Evolutionary conservation across 2,888 invertebrate species (phyloP).

Genomic region (Allophyes oxyacanthae): DNA sequence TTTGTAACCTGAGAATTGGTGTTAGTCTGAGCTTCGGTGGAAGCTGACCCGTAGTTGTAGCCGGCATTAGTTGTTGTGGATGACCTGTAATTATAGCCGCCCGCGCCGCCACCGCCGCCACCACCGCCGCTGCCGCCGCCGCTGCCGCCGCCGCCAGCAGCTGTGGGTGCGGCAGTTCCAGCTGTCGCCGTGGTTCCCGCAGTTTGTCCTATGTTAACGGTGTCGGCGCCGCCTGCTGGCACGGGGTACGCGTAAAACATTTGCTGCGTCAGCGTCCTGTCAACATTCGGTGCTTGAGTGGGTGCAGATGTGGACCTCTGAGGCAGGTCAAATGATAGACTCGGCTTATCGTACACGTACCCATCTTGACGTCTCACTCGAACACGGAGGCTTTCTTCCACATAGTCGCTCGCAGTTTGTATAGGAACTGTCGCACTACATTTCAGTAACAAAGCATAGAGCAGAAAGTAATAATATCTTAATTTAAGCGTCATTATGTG

Average conservation of each 20-base stretch:
- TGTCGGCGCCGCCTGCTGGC: slow-evolving; percentile 65
- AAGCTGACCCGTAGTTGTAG: slow-evolving; percentile 2
- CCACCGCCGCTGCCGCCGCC: slow-evolving; percentile 11
- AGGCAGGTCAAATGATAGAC: slow-evolving; percentile 80
- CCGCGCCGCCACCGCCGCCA: neutral
- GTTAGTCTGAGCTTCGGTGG: slow-evolving; percentile 27
- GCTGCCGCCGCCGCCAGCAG: slow-evolving; percentile 20
- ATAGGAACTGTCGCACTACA: slow-evolving; percentile 34
- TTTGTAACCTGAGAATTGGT: slow-evolving; percentile 8
- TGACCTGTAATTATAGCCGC: slow-evolving; percentile 66
- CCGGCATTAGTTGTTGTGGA: slow-evolving; percentile 33
- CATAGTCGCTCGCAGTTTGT: slow-evolving; percentile 21
- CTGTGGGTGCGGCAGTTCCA: slow-evolving; percentile 14
- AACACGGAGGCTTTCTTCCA: slow-evolving; percentile 38
- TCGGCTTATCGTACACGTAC: slow-evolving; percentile 83
- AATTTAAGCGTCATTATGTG: slow-evolving; percentile 62
- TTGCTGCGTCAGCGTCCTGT: slow-evolving; percentile 78
- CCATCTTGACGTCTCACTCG: slow-evolving; percentile 80
- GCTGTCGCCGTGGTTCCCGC: slow-evolving; percentile 50
- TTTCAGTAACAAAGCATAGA: slow-evolving; percentile 55
- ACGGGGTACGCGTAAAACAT: slow-evolving; percentile 84
- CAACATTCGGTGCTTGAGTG: slow-evolving; percentile 78
- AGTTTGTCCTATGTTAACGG: slow-evolving; percentile 68
- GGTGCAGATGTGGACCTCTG: slow-evolving; percentile 65
- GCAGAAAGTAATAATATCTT: slow-evolving; percentile 54